Evolutionary conservation across 2,888 invertebrate genomes (phyloP), one percentile per base, ranked within the genome.

Genomic region (Resseliella maxima): DNA sequence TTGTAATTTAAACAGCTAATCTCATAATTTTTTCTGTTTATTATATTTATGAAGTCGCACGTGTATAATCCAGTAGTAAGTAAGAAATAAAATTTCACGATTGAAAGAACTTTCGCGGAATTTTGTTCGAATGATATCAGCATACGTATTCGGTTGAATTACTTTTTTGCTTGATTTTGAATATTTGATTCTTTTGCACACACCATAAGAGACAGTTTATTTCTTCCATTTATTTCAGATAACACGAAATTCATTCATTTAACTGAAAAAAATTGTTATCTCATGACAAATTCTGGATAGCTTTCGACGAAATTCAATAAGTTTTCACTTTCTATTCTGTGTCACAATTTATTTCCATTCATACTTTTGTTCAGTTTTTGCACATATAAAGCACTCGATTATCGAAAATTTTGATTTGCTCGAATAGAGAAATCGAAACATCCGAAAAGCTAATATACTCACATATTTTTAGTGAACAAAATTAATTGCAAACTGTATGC

Each of bases 301-400:
- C 59, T 27, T 59, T 1, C 5, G 35, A 15, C 72, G 18, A 31
- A 2, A 72, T 5, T 6, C 72, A 31, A 31, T 31, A 35, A 72
- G 72, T 72, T 72, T 72, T 31, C 72, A 35, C 72, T 31, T 72
- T 35, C n/a, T n/a, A 35, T n/a, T 72, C 24, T 31, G 31, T 35
- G 72, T 72, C 72, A 72, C 31, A 72, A 35, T 72, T 31, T 72
- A 72, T 31, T 72, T 72, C 27, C n/a, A 31, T 72, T 72, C 31
- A 15, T 31, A n/a, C 35, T 6, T 31, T n/a, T 72, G 41, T 5
- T 3, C 31, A 24, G n/a, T 50, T 59, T 59, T 24, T 59, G 59
- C 24, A 59, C 59, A 59, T 59, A 8, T 10, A 59, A n/a, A 59
- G 12, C 72, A 72, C 27, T 72, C 31, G n/a, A n/a, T n/a, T n/a